Percentiles rank a stretch among this genome's conserved stretches.
Evolutionary conservation across 2,888 invertebrate genomes (phyloP).

Genomic region (Acutogordius australiensis): DNA sequence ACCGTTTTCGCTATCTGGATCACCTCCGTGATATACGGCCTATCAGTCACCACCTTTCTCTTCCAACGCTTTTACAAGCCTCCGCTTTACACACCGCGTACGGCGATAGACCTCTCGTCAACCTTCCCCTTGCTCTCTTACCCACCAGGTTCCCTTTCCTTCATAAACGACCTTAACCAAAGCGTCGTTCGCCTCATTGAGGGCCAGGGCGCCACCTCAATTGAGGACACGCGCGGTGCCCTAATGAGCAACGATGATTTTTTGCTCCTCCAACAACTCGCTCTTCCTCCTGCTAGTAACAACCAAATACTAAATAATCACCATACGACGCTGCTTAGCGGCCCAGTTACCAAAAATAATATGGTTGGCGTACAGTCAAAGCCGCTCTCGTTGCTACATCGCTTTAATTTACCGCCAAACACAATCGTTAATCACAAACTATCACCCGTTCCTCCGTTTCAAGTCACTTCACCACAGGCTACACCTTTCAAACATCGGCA

Average conservation of each 20-base stretch:
- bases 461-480: background rate
- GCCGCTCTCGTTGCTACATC: background rate
- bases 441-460: too few relatives aligned
- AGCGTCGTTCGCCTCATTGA: background rate
- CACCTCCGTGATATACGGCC: background rate
- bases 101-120: background rate
- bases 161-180: background rate
- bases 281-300: background rate
- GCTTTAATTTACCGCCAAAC: too few relatives aligned
- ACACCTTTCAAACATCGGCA: background rate
- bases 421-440: background rate
- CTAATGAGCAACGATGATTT: background rate
- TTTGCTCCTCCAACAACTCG: background rate
- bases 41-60: background rate
- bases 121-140: background rate
- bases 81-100: background rate
- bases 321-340: background rate
- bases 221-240: background rate
- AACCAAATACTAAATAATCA: background rate
- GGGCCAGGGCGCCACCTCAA: too few relatives aligned
- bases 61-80: background rate
- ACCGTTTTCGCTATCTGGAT: background rate
- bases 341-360: too few relatives aligned
- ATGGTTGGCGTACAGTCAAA: too few relatives aligned
- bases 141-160: background rate